Base-by-base conservation (phyloP, 2,888 invertebrate species). In the Caenorhabditis angaria region DNA sequence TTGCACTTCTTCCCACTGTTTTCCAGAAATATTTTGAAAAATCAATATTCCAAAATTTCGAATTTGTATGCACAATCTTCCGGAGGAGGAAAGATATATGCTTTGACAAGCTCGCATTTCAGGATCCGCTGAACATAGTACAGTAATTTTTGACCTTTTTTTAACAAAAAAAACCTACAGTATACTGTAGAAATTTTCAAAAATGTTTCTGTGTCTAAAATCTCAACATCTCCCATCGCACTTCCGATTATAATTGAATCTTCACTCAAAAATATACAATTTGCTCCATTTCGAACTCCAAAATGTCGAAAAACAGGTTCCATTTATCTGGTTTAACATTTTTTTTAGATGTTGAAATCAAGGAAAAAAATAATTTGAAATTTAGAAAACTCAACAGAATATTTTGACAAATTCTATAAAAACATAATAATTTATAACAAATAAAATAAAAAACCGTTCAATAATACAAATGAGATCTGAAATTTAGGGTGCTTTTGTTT, bases 221-320 rank as follows among this genome's bases (percentile, higher is more conserved):
- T 18, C 2, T 27, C 14, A 0, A 71, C 71, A 14, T 25, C 41
- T 47, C 71, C 71, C n/a, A 12, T 47, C 20, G 53, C 54, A 41
- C 61, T 71, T 35, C 71, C 71, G 6, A 71, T 56, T 27, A 64
- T 64, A 29, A 71, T 12, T 5, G 20, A 20, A 20, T 48, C 24
- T 0, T 48, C 24, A 0, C 29, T 29, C 18, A 67, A 57, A 27
- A 51, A 53, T 2, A 56, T 61, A 61, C 71, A 71, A 56, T 63
- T 67, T 51, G 71, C 71, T 12, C 71, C 71, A 8, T 63, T 63
- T 5, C 55, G 63, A 35, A 71, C 56, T 28, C 72, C 72, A 57
- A 59, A 68, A 29, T 61, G 62, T 8, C 54, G 59, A 29, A 68
- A 72, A 3, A 62, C 25, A 22, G 72, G 72, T 41, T 58, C 20